phyloP scores from a whole-genome alignment of 2,888 invertebrate genomes.

The Nomada ruficornis region DNA sequence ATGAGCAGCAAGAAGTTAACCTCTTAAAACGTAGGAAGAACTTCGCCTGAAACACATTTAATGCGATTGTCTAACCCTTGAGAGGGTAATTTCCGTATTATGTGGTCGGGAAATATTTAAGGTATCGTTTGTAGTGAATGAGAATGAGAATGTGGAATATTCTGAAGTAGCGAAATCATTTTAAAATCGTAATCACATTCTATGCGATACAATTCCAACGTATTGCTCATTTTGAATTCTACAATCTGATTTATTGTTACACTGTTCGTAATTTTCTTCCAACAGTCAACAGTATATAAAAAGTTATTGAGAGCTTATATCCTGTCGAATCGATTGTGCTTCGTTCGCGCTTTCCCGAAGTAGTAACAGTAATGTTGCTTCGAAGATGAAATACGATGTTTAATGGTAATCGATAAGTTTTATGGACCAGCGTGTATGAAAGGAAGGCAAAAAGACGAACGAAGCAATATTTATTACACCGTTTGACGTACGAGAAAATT shows the following conservation, averaged over 20 bases:
- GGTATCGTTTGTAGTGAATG: too few species aligned
- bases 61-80: not conserved
- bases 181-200: not conserved
- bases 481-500: conserved; percentile 61
- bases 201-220: too few species aligned
- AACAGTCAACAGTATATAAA: not conserved
- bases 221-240: too few species aligned
- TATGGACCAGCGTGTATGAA: conserved; percentile 51
- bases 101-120: too few species aligned
- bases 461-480: conserved; percentile 60
- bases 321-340: not conserved
- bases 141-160: too few species aligned
- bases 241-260: too few species aligned
- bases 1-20: not conserved
- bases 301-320: not conserved
- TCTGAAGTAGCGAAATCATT: too few species aligned
- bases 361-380: conserved; percentile 24
- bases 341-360: conserved; percentile 4
- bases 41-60: not conserved
- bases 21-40: not conserved
- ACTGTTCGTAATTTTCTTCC: too few species aligned
- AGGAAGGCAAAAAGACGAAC: conserved; percentile 60
- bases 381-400: conserved; percentile 51
- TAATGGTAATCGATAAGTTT: conserved; percentile 66
- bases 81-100: too few species aligned